A percentile compares a stretch with the other conserved stretches of the same genome.
phyloP scores from a whole-genome alignment of 2,113 vertebrate species.

The Grammomys surdaster region DNA sequence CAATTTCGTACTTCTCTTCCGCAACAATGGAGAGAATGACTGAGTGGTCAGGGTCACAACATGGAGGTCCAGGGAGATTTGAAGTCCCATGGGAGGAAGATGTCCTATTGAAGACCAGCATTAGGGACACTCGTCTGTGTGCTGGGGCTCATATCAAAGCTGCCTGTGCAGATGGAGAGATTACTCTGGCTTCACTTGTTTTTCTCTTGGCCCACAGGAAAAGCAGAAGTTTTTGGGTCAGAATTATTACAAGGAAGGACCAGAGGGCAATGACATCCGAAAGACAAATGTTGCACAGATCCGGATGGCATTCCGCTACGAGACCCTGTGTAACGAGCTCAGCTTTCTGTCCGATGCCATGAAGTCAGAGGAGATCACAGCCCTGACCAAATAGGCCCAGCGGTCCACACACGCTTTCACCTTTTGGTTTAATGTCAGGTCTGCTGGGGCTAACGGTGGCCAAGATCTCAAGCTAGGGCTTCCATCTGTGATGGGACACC shows the following conservation, averaged over 20 bases:
- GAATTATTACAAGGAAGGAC: constrained; percentile 95
- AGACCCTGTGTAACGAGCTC: constrained; percentile 97
- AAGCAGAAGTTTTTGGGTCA: constrained; percentile 96
- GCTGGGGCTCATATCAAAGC: not conserved
- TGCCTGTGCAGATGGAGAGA: not conserved
- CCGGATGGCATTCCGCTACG: constrained; percentile 95
- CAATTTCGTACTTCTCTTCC: not conserved
- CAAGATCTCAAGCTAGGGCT: constrained; percentile 56
- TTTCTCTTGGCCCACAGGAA: constrained; percentile 88
- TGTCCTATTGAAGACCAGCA: not conserved
- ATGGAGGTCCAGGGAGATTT: not conserved
- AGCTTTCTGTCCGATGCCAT: constrained; percentile 95
- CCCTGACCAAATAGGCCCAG: constrained; percentile 82
- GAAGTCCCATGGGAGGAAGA: not conserved
- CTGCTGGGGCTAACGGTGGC: constrained; percentile 41
- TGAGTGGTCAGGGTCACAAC: not conserved
- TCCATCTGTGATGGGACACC: not conserved
- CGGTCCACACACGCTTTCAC: constrained; percentile 65
- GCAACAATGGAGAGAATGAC: not conserved
- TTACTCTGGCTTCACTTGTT: not conserved
- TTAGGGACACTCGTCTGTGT: not conserved
- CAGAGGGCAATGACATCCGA: constrained; percentile 95
- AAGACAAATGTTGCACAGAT: constrained; percentile 98
- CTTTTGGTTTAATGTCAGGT: constrained; percentile 60
- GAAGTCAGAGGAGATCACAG: constrained; percentile 88